Evolutionary conservation across 1,140 invertebrate genomes (phyloP), one percentile per base, ranked within the genome.

Genomic region (Camponotus vicinus): DNA sequence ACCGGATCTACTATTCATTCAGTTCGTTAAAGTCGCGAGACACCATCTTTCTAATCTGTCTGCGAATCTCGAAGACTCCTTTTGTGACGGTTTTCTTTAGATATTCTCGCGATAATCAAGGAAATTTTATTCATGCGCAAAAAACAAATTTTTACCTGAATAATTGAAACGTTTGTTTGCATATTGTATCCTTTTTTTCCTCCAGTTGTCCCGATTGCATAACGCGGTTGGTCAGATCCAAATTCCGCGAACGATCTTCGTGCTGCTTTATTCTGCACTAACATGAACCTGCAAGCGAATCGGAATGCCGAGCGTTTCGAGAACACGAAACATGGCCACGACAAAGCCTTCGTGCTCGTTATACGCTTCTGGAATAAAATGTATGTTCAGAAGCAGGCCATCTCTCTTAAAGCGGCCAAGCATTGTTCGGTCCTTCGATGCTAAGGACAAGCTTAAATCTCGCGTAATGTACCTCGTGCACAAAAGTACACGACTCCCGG

Each of bases 371-470:
- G 89, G 75, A 83, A 90, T 83, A 90, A 90, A 90, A 90, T 78
- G 89, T 67, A 85, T 73, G 66, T 66, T 55, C 70, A 40, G 67
- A 55, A 89, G 45, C 55, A 34, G 61, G 21, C 21, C 61, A 15
- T 49, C 55, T 80, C 66, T 79, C 61, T 86, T 88, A 90, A 90
- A 89, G 67, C 77, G 42, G 83, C 42, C 80, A 66, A 71, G 89
- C 90, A 93, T 93, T 91, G 89, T 86, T 75, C 66, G 76, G 78
- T 76, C 64, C 37, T 86, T 52, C 61, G 49, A 80, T 86, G 63
- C 71, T 76, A 87, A 91, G 73, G 76, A 86, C 69, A 71, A 91
- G 77, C 79, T 92, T 92, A 91, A 92, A 92, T 92, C 91, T 92
- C 89, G 87, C 71, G 85, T 90, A 91, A 92, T 90, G 91, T 69